Base-by-base conservation (phyloP, 2,113 vertebrate species). In the Anarrhichthys ocellatus region DNA sequence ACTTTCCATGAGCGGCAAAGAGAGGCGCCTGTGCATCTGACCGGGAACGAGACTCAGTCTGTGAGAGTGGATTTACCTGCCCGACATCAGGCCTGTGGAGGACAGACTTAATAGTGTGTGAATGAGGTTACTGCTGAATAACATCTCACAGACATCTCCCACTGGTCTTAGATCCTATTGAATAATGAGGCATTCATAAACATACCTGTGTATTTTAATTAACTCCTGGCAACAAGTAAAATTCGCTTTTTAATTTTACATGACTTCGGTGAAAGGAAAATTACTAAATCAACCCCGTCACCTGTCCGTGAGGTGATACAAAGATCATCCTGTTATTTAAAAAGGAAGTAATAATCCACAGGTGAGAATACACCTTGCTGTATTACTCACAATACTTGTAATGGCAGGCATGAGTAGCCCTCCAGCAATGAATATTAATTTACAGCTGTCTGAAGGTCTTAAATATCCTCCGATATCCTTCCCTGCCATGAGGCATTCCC, bases 91-190 rank as follows among this genome's bases (percentile, higher is more conserved):
- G 50, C 32, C 56, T 22, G 65, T 13, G 38, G 13, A 68, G 84
- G 24, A 92, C 83, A 92, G 81, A 89, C 81, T 52, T 85, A 68
- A 91, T 24, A 87, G 81, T 89, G 89, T 90, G 61, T 74, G 84
- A 86, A 52, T 62, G 70, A 82, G 69, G 50, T 58, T 84, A 13
- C 76, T 24, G 76, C 77, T 75, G 78, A 84, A 86, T 42, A 87
- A 83, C 73, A 76, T 83, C 77, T 87, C 22, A 83, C 69, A 88
- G 74, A 64, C 78, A 68, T 82, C 75, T 75, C 82, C 24, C 75
- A 69, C 77, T 10, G 52, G 27, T 54, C 61, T 73, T 14, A 36
- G 22, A 68, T 71, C 20, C 46, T 48, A 2, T 15, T 77, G 8
- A 59, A 74, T 81, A 77, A 82, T 11, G n/a, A 34, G 5, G 18